Conservation (phyloP, 2,113 vertebrate genomes). For the Malurus alboscapulatus region DNA sequence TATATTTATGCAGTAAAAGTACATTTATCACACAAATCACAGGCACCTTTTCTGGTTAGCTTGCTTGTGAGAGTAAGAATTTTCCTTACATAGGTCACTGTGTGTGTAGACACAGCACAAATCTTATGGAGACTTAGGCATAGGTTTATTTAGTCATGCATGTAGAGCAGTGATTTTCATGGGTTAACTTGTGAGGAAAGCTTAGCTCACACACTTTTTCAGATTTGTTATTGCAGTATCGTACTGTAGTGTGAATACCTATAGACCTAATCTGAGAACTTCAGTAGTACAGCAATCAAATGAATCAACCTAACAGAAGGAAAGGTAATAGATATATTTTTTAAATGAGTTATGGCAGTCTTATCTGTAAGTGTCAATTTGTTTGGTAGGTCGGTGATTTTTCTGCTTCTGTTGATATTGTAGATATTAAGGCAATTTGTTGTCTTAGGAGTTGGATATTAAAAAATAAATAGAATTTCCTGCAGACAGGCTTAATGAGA, state of each 20-base stretch:
- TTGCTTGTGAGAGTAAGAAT: neutral
- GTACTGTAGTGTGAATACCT: neutral
- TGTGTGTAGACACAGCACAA: neutral
- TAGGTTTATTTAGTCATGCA: neutral
- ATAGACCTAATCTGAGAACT: neutral
- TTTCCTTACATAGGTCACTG: neutral
- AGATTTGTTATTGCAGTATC: neutral
- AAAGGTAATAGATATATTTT: neutral
- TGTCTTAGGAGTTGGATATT: neutral
- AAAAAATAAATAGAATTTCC: neutral
- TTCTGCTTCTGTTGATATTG: neutral
- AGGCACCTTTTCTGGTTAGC: neutral
- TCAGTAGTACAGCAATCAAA: neutral
- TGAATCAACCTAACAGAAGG: neutral
- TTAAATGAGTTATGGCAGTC: neutral
- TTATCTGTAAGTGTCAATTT: neutral
- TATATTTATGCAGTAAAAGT: neutral
- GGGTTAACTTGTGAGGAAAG: neutral
- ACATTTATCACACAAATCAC: neutral
- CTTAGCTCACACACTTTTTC: neutral
- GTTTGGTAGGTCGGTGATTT: neutral
- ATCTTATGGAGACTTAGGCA: neutral
- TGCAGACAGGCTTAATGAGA: neutral
- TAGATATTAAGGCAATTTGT: neutral
- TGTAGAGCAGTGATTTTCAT: neutral